A percentile compares a stretch with the other conserved stretches of the same genome.
phyloP scores from a whole-genome alignment of 2,888 invertebrate species.

The Macrophya alboannulata region DNA sequence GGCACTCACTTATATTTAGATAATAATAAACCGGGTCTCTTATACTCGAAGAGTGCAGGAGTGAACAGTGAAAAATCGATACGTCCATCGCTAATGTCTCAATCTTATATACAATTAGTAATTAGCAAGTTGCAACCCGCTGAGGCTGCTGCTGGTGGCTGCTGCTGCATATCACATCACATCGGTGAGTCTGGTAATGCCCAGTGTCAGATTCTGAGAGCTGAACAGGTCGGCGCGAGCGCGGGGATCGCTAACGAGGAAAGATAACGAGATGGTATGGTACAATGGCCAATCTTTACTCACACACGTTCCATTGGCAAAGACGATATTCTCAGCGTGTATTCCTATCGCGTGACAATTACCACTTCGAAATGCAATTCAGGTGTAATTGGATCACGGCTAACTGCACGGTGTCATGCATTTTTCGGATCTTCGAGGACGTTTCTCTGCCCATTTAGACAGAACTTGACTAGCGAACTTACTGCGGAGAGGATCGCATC shows the following conservation, averaged over 20 bases:
- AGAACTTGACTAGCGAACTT: not conserved
- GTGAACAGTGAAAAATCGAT: constrained; percentile 3
- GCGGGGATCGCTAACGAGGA: constrained; percentile 51
- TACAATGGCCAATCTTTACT: not conserved
- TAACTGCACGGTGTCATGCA: not conserved
- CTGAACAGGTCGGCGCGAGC: constrained; percentile 60
- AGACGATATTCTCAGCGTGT: not conserved
- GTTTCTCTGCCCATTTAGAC: not conserved
- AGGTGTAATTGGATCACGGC: not conserved
- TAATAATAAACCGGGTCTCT: not conserved
- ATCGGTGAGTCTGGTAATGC: constrained; percentile 66
- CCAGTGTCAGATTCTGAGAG: constrained; percentile 69
- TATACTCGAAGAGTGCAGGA: not conserved
- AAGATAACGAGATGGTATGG: constrained; percentile 61
- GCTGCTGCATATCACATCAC: not conserved
- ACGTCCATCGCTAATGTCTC: constrained; percentile 28
- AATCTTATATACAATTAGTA: constrained; percentile 58
- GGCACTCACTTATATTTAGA: not conserved
- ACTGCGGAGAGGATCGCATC: not conserved
- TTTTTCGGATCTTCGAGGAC: not conserved
- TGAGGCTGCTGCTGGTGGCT: not conserved
- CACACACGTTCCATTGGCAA: not conserved
- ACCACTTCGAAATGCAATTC: not conserved
- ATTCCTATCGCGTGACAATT: constrained; percentile 15
- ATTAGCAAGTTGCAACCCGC: constrained; percentile 62